Evolutionary conservation across 1,140 invertebrate genomes (phyloP).

Genomic region (Psilanteris sp.): DNA sequence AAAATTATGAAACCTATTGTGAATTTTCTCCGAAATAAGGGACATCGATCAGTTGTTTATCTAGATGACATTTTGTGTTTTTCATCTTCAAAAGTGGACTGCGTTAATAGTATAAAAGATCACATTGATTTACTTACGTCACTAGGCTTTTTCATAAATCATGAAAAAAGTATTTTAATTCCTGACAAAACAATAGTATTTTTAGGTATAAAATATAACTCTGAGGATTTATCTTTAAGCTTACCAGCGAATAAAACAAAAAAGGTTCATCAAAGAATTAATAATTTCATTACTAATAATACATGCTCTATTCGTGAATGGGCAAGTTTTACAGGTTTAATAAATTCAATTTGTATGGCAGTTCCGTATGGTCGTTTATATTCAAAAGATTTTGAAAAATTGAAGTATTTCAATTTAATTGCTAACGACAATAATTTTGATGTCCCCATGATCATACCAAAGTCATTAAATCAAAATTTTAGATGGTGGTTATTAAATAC

Average conservation of each 20-base stretch:
- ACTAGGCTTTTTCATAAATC: slow-evolving; percentile 20
- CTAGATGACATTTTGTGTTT: slow-evolving; percentile 19
- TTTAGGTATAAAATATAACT: slow-evolving; percentile 21
- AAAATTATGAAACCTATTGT: slow-evolving; percentile 24
- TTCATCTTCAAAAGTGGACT: not conserved
- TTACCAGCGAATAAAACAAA: slow-evolving; percentile 11
- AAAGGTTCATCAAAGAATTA: not conserved
- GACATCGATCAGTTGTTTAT: slow-evolving; percentile 23
- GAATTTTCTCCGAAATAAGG: slow-evolving; percentile 1
- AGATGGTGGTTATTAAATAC: slow-evolving; percentile 29
- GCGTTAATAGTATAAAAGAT: not conserved
- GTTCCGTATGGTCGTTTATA: no score
- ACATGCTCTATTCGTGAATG: slow-evolving; percentile 25
- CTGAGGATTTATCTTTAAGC: slow-evolving; percentile 1
- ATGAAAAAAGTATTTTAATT: slow-evolving; percentile 12
- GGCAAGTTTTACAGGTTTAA: slow-evolving; percentile 9
- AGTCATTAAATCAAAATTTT: no score
- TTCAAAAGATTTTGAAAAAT: no score
- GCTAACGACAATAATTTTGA: no score
- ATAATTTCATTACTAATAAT: not conserved
- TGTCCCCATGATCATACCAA: no score
- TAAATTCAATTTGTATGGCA: slow-evolving; percentile 30
- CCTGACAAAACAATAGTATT: slow-evolving; percentile 6
- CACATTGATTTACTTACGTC: slow-evolving; percentile 2
- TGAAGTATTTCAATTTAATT: no score